These are phyloP conservation scores for Macrotus californicus DNA, from an alignment of 2,113 vertebrate genomes.

Conservation along the genomic window DNA sequence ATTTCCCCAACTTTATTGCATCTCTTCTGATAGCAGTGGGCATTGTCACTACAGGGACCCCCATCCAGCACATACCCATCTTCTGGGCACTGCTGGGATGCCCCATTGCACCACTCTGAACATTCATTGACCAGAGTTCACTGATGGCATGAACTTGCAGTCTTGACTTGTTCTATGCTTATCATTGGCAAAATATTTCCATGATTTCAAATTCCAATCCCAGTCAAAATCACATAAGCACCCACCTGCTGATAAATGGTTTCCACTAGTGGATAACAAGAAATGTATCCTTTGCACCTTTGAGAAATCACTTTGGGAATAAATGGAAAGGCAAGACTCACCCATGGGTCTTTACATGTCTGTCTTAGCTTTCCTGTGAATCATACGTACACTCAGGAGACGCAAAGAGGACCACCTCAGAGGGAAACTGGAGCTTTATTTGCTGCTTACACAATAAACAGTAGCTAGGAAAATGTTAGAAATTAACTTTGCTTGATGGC, in stretches of 20 bases:
- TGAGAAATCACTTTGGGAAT: background rate
- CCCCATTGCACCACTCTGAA: background rate
- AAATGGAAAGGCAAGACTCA: background rate
- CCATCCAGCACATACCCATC: background rate
- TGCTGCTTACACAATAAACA: background rate
- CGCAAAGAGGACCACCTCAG: background rate
- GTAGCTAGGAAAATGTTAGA: background rate
- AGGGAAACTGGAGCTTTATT: constrained; percentile 31
- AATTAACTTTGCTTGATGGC: background rate
- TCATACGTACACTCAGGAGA: background rate
- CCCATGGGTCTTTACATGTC: background rate
- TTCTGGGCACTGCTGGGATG: background rate
- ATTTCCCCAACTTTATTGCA: background rate
- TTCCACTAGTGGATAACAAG: background rate
- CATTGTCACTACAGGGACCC: background rate
- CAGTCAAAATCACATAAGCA: background rate
- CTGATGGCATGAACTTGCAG: background rate
- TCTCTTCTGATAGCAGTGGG: background rate
- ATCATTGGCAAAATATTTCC: background rate
- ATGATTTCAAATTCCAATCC: background rate
- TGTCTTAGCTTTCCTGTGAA: background rate
- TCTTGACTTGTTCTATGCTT: background rate
- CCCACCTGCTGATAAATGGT: background rate
- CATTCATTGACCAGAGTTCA: background rate
- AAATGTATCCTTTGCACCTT: background rate